Evolutionary conservation across 2,113 vertebrate genomes (phyloP), one percentile per base, ranked within the genome.

Genomic region (Lynx canadensis): DNA sequence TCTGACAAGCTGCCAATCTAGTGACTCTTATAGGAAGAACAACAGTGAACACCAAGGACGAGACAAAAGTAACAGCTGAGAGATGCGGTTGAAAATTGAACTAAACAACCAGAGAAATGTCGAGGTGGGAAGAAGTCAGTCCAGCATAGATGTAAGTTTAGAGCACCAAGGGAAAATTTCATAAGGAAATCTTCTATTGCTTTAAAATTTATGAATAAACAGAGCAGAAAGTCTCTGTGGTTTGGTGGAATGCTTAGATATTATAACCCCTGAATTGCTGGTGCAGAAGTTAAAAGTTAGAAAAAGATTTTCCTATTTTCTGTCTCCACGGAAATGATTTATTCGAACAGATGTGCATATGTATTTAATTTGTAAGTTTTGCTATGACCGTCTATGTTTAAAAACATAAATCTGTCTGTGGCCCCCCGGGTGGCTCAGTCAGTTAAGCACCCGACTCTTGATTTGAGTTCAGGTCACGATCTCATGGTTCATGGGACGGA

Each of bases 301-400:
- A 88, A 95, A 90, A 55, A 87, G 23, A 89, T 1, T 63, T 95
- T 87, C 2, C 19, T n/a, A 1, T 57, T 93, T 94, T 91, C 48
- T 86, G 29, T 83, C 63, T 94, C 33, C 52, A 90, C 25, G 19
- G 81, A 60, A 60, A 78, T 94, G 38, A 95, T 55, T 73, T 83
- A 25, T 88, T 97, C 82, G 45, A 66, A 95, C 84, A 94, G 33
- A 45, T 91, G 50, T 21, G 12, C 52, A 36, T 89, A 66, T 76
- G 83, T 94, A 96, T 81, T 94, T 82, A 82, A 85, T 82, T 45
- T 95, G 48, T 68, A 95, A 55, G 15, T 91, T 97, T 88, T 88
- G 33, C 57, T 78, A 45, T 84, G 83, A 68, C 29, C 71, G 66
- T 45, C n/a, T 91, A 8, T 65, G 41, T 57, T 78, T 94, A 38